Conservation (phyloP, 2,888 invertebrate species). For the Amorpha juglandis region DNA sequence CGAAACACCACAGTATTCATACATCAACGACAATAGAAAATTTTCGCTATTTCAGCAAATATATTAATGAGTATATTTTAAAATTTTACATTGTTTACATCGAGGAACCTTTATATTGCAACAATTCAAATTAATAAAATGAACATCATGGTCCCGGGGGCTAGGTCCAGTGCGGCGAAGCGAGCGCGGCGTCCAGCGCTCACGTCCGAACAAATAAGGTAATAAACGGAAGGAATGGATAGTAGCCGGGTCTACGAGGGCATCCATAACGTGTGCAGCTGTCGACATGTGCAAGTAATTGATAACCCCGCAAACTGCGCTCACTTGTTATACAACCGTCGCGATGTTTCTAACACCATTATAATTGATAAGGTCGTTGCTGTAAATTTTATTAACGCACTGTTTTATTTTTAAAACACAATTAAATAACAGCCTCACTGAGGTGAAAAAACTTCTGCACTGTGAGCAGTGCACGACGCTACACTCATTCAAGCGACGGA, state of each 20-base stretch:
- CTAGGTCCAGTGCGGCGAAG: neutral
- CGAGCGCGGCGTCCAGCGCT: slow-evolving; percentile 11
- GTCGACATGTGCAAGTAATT: slow-evolving; percentile 49
- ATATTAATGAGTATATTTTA: neutral
- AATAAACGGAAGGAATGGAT: slow-evolving; percentile 54
- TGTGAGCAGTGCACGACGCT: too few species aligned
- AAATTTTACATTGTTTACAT: neutral
- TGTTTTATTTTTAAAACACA: neutral
- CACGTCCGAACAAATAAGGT: slow-evolving; percentile 48
- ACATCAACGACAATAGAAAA: slow-evolving; percentile 1
- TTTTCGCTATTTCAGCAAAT: neutral
- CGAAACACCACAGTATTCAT: too few species aligned
- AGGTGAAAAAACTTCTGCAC: too few species aligned
- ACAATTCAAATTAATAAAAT: slow-evolving; percentile 1
- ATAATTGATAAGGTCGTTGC: neutral
- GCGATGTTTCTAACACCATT: slow-evolving; percentile 1
- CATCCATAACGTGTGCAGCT: slow-evolving; percentile 48
- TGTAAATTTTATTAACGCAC: neutral
- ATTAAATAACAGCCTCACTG: neutral
- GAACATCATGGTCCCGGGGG: neutral
- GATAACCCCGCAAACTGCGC: slow-evolving; percentile 38
- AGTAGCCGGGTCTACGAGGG: slow-evolving; percentile 44
- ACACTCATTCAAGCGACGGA: too few species aligned
- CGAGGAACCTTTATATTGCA: neutral
- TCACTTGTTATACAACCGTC: neutral